phyloP scores from a whole-genome alignment of 2,113 vertebrate species.

The Fregata magnificens region DNA sequence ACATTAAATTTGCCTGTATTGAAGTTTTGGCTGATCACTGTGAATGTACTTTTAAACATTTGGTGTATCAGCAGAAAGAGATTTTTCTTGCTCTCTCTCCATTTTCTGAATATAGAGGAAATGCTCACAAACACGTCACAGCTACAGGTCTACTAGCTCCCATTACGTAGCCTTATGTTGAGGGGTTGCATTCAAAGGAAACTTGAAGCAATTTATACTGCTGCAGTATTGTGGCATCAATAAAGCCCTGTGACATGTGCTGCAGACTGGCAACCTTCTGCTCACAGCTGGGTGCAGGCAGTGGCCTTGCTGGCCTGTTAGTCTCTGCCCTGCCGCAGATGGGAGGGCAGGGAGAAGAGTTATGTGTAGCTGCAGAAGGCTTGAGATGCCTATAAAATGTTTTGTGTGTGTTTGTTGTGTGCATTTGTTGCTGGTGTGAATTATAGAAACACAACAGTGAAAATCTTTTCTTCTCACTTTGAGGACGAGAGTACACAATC shows the following conservation, averaged over 20 bases:
- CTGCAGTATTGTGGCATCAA: neutral
- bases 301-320: neutral
- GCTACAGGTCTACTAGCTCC: neutral
- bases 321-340: neutral
- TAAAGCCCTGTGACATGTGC: neutral
- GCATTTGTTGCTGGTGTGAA: neutral
- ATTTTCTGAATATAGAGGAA: neutral
- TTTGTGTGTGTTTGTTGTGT: neutral
- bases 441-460: neutral
- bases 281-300: neutral
- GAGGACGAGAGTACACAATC: neutral
- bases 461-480: neutral
- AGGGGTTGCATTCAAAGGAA: neutral
- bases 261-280: neutral
- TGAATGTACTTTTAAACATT: neutral
- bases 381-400: neutral
- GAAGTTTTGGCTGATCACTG: neutral
- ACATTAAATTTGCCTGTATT: neutral
- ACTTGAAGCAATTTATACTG: neutral
- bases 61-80: neutral
- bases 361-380: neutral
- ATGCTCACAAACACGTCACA: neutral
- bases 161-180: neutral
- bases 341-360: neutral
- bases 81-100: neutral